A percentile compares a stretch with the other conserved stretches of the same genome.
These are phyloP conservation scores for Neoascia interrupta DNA, from an alignment of 2,888 invertebrate species.

Conservation along the genomic window DNA sequence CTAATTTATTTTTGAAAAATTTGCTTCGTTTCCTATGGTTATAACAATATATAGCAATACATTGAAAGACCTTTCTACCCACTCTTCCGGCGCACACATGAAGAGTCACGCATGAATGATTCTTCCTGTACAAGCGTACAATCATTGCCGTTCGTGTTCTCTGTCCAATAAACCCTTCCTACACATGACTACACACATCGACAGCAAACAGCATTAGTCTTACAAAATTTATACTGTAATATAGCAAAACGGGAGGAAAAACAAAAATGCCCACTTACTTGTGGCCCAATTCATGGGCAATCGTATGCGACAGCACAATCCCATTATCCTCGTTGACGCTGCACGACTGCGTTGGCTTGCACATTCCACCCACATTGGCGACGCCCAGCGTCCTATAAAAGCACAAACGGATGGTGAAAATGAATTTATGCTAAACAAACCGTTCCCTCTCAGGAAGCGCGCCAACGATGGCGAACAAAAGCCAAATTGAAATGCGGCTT, in stretches of 20 bases:
- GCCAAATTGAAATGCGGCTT: conserved; percentile 25
- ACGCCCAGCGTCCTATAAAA: conserved; percentile 88
- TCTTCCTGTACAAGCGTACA: conserved; percentile 29
- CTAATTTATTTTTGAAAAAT: too few species aligned
- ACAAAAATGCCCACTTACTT: conserved; percentile 85
- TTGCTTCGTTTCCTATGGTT: too few species aligned
- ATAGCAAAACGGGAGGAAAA: conserved; percentile 2
- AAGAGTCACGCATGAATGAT: conserved; percentile 18
- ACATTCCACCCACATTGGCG: conserved; percentile 94
- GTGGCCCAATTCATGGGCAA: conserved; percentile 95
- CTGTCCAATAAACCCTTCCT: conserved; percentile 43
- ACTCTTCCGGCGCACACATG: conserved; percentile 1
- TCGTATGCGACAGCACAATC: conserved; percentile 91
- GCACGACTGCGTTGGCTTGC: conserved; percentile 90
- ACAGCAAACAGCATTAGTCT: conserved; percentile 37
- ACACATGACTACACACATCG: conserved; percentile 40
- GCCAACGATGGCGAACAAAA: not conserved
- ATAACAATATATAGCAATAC: too few species aligned
- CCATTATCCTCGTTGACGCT: conserved; percentile 96
- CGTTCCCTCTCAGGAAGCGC: conserved; percentile 53
- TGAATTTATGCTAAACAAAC: conserved; percentile 59
- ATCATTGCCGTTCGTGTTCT: not conserved
- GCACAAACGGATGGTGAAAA: conserved; percentile 23
- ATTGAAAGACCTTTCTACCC: too few species aligned
- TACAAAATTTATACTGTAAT: conserved; percentile 41